Evolutionary conservation across 2,888 invertebrate species (phyloP), one percentile per base, ranked within the genome.

Genomic region (Athrips mouffetella): DNA sequence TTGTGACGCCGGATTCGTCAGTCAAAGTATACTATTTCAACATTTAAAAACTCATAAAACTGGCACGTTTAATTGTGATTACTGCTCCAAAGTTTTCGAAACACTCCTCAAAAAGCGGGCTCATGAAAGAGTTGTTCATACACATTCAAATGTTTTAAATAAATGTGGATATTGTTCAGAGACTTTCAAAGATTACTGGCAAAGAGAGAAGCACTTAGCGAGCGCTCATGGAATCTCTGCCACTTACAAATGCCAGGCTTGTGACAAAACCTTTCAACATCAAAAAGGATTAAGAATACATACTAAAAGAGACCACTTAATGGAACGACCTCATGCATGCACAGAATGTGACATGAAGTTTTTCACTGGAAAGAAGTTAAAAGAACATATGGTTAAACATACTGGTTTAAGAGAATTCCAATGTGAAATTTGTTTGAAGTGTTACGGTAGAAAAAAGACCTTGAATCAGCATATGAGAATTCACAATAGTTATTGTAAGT

Each of bases 381-480:
- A 65, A n/a, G 70, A 76, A 41, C 78, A 81, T 47, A 70, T 69
- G 70, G 61, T 73, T 0, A 70, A 72, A 2, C 81, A 82, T 23
- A 73, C 77, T 0, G 76, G 73, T 0, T 52, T 68, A 0, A 68
- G 70, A 25, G 67, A 74, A 5, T 77, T 73, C 13, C 63, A 66
- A 11, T 82, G 81, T 44, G 69, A 73, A 1, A 60, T 76, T 0
- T 81, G 81, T 47, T 53, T 59, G 3, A 73, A 73, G 25, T 59
- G 62, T 16, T 82, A 71, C 48, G 69, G 69, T n/a, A 61, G 71
- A 15, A 76, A 73, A 45, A 78, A 79, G 49, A 73, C 75, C 0
- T 45, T 80, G 41, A 64, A 58, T 3, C 72, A 80, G 44, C 88
- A 89, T 58, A 65, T 71, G 45, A 57, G 68, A 16, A 62, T 62